phyloP scores from a whole-genome alignment of 2,797 vertebrate species.

The Lagorchestes hirsutus region DNA sequence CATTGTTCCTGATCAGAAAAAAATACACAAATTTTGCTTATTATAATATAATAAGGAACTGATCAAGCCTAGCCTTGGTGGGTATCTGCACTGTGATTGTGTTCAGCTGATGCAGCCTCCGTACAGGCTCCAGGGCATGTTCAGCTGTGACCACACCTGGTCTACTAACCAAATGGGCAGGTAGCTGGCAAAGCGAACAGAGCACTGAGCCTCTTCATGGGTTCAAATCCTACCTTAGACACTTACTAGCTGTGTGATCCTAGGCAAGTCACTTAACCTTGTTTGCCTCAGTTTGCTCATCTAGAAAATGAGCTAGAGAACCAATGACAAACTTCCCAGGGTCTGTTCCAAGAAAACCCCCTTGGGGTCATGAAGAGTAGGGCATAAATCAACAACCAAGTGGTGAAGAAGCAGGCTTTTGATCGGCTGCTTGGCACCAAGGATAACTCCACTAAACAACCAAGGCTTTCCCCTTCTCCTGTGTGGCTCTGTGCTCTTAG shows the following conservation, averaged over 20 bases:
- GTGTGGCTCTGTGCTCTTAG: neutral
- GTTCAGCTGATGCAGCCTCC: neutral
- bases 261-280: neutral
- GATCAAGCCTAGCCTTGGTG: neutral
- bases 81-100: neutral
- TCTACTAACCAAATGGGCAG: neutral
- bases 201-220: neutral
- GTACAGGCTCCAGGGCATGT: neutral
- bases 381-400: neutral
- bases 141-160: neutral
- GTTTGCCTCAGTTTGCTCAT: neutral
- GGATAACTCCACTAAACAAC: neutral
- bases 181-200: neutral
- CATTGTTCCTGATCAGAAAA: constrained; percentile 8
- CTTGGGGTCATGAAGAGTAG: neutral
- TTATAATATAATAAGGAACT: neutral
- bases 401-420: neutral
- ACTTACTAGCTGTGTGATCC: neutral
- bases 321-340: neutral
- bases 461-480: neutral
- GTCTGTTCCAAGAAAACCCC: neutral
- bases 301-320: neutral
- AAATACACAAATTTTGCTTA: neutral
- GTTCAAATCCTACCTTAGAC: neutral
- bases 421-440: neutral